These are phyloP conservation scores for Amphibalanus amphitrite DNA, from an alignment of 1,140 invertebrate species.

Conservation along the genomic window DNA sequence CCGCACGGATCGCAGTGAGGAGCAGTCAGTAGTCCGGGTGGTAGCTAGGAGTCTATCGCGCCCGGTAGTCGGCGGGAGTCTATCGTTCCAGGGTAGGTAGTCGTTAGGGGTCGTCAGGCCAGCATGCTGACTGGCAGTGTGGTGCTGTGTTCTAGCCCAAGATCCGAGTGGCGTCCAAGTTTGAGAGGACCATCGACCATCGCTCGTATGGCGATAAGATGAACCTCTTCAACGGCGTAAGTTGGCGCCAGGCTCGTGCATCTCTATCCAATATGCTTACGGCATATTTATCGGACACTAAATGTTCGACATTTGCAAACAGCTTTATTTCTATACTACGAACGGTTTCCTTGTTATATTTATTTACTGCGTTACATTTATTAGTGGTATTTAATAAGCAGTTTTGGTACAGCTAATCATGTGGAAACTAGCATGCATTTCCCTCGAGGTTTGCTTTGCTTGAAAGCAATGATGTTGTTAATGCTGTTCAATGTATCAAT, in stretches of 20 bases:
- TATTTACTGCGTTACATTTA: background rate
- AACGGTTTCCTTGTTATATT: background rate
- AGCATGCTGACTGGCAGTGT: background rate
- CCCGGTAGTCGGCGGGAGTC: too few relatives aligned
- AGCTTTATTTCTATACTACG: background rate
- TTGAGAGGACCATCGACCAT: slow-evolving; percentile 94
- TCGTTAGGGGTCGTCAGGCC: background rate
- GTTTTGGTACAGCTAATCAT: too few relatives aligned
- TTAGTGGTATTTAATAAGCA: too few relatives aligned
- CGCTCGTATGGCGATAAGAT: slow-evolving; percentile 93
- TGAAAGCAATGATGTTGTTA: too few relatives aligned
- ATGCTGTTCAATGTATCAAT: too few relatives aligned
- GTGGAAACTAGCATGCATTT: too few relatives aligned
- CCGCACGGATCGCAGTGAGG: too few relatives aligned
- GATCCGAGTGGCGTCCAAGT: slow-evolving; percentile 97
- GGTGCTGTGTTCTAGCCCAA: slow-evolving; percentile 52
- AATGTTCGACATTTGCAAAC: background rate
- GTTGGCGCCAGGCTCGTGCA: too few relatives aligned
- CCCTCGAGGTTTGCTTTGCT: too few relatives aligned
- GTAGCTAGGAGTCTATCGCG: too few relatives aligned
- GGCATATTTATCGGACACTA: background rate
- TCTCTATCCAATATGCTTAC: background rate
- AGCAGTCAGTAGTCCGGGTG: too few relatives aligned
- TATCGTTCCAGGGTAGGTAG: background rate
- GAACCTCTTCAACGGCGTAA: slow-evolving; percentile 89